These are phyloP conservation scores for Leptopilina drosophilae DNA, from an alignment of 2,888 invertebrate species.

Conservation along the genomic window DNA sequence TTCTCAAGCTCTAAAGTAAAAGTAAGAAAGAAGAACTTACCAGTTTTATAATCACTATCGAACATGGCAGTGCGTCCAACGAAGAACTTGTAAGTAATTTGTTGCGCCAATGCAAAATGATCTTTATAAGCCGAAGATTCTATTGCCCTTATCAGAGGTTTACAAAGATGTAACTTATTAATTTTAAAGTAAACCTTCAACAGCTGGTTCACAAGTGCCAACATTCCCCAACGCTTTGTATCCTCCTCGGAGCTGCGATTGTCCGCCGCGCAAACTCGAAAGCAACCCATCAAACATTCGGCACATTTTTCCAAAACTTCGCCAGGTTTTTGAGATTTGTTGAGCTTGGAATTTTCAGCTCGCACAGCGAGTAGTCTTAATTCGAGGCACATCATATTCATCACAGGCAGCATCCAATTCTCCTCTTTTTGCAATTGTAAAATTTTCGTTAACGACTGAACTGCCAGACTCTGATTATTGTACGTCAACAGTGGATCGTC, in stretches of 20 bases:
- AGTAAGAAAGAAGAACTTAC: conserved; percentile 69
- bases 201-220: conserved; percentile 96
- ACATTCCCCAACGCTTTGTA: conserved; percentile 97
- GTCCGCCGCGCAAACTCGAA: conserved; percentile 96
- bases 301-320: conserved; percentile 95
- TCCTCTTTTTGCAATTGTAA: conserved; percentile 94
- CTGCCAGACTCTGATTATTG: conserved; percentile 86
- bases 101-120: conserved; percentile 92
- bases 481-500: conserved; percentile 82
- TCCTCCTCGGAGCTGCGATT: conserved; percentile 93
- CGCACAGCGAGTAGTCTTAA: conserved; percentile 89
- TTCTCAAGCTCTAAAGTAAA: too few relatives aligned
- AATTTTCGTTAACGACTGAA: conserved; percentile 88
- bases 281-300: conserved; percentile 94
- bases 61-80: conserved; percentile 99
- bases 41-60: conserved; percentile 94
- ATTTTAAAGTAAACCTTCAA: conserved; percentile 98
- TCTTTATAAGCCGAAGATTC: conserved; percentile 95
- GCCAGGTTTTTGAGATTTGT: conserved; percentile 79
- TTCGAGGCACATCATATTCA: conserved; percentile 94
- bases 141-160: conserved; percentile 96
- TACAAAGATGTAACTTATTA: conserved; percentile 91
- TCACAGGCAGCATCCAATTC: conserved; percentile 97
- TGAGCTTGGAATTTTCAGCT: conserved; percentile 82
- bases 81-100: conserved; percentile 98